Percentiles rank a stretch among this genome's conserved stretches.
Conservation (phyloP, 2,888 invertebrate genomes). For the Ligdia adustata region DNA sequence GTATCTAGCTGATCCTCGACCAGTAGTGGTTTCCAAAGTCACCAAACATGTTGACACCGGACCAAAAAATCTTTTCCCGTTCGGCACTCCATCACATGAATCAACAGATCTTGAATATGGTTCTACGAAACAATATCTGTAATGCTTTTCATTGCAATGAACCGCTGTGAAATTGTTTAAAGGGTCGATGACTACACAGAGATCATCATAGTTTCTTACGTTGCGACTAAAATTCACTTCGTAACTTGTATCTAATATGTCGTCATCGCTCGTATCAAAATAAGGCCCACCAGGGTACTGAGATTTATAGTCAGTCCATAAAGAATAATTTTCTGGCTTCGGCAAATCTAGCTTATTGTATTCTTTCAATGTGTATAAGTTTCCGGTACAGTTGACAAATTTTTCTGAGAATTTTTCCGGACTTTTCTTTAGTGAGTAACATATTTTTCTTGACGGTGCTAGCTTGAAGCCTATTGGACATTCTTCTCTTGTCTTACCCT, state of each 20-base stretch:
- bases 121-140: conserved; percentile 69
- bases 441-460: conserved; percentile 53
- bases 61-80: conserved; percentile 55
- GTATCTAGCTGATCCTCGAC: conserved; percentile 58
- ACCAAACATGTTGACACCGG: conserved; percentile 66
- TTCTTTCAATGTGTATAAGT: conserved; percentile 59
- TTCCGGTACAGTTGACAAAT: conserved; percentile 67
- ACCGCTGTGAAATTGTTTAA: conserved; percentile 57
- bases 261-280: conserved; percentile 62
- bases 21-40: conserved; percentile 42
- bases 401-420: conserved; percentile 65
- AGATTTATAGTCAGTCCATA: conserved; percentile 75
- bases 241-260: conserved; percentile 49
- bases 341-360: conserved; percentile 56
- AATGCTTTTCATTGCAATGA: conserved; percentile 61
- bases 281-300: conserved; percentile 72
- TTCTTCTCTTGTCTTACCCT: conserved; percentile 39
- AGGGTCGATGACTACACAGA: conserved; percentile 65
- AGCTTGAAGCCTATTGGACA: conserved; percentile 71
- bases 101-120: conserved; percentile 53
- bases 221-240: conserved; percentile 50
- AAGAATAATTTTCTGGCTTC: conserved; percentile 42
- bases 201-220: conserved; percentile 52
- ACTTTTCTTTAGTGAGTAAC: conserved; percentile 62
- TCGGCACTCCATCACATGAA: conserved; percentile 51